Conservation (phyloP, 37 sponge, comb jelly and placozoan genomes). For the Oopsacas minuta region DNA sequence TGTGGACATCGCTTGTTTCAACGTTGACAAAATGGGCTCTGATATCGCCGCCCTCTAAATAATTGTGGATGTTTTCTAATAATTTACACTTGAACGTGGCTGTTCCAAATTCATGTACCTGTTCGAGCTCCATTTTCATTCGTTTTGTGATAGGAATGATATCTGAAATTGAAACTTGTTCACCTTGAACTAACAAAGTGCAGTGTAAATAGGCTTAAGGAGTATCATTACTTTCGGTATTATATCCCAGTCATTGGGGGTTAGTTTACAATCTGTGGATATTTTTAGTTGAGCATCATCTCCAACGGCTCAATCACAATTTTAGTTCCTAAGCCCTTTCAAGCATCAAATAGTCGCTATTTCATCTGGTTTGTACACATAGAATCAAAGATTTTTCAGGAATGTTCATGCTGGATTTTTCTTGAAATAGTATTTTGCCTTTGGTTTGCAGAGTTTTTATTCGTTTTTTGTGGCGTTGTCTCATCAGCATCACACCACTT, state of each 20-base stretch:
- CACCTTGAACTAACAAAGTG: not conserved
- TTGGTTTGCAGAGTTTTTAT: slow-evolving; percentile 6
- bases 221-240: not conserved
- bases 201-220: not conserved
- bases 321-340: slow-evolving; percentile 9
- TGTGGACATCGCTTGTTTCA: not conserved
- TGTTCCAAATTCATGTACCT: slow-evolving; percentile 7
- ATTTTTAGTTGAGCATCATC: slow-evolving; percentile 14
- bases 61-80: slow-evolving; percentile 12
- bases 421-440: slow-evolving; percentile 2
- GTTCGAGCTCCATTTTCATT: slow-evolving; percentile 19
- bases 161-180: slow-evolving; percentile 14
- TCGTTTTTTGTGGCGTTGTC: slow-evolving; percentile 8
- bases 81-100: slow-evolving; percentile 2
- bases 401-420: not conserved
- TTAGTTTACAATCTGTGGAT: slow-evolving; percentile 10
- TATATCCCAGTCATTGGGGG: slow-evolving; percentile 2
- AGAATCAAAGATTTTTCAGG: slow-evolving; percentile 15
- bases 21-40: slow-evolving; percentile 1
- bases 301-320: slow-evolving; percentile 3
- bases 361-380: slow-evolving; percentile 6
- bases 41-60: slow-evolving; percentile 15
- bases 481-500: slow-evolving; percentile 15
- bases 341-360: slow-evolving; percentile 15
- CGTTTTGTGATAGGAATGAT: slow-evolving; percentile 8